Evolutionary conservation across 92 coral and sea anemone species (phyloP), one percentile per base, ranked within the genome.

Genomic region (Phenganax stokvisi): DNA sequence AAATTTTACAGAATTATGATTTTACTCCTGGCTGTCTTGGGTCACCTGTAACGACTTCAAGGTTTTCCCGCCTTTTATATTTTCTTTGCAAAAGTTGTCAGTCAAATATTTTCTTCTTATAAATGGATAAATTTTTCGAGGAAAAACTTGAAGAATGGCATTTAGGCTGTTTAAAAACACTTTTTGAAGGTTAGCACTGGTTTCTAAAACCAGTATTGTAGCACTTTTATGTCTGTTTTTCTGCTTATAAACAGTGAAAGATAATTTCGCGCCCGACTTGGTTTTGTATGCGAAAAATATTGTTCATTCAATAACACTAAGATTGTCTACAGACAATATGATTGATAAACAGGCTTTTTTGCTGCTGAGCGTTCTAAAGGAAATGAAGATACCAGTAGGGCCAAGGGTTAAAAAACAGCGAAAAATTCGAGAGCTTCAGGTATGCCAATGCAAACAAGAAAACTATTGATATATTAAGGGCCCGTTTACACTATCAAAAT

Each of bases 141-240:
- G 68, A 20, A 62, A 62, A 62, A 20, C 68, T 62, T 7, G 16
- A 62, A 20, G 68, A 62, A 62, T 62, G 68, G 68, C 16, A 62
- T 62, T 27, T 62, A 8, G 16, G 27, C 9, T 62, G 27, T 8
- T 62, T 62, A 28, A 62, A 17, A 15, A 28, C 16, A 1, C 1
- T 62, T 15, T 62, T 62, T 17, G 68, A 62, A 62, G 68, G 68
- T 62, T 62, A 62, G 68, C 12, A 28, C 25, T 62, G 3, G 72
- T 66, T 66, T 66, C 51, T 37, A 37, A 37, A 37, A 37, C 47
- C 47, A 37, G 47, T 37, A 37, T 37, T 66, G 72, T 66, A 1
- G 51, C 28, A 27, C 7, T 66, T 27, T 17, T 3, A 29, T 27
- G 6, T 66, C 11, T 17, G 10, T 8, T 9, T 7, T 9, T 51